These are phyloP conservation scores for Drosophila subsilvestris DNA, from an alignment of 2,888 invertebrate genomes.

Conservation along the genomic window DNA sequence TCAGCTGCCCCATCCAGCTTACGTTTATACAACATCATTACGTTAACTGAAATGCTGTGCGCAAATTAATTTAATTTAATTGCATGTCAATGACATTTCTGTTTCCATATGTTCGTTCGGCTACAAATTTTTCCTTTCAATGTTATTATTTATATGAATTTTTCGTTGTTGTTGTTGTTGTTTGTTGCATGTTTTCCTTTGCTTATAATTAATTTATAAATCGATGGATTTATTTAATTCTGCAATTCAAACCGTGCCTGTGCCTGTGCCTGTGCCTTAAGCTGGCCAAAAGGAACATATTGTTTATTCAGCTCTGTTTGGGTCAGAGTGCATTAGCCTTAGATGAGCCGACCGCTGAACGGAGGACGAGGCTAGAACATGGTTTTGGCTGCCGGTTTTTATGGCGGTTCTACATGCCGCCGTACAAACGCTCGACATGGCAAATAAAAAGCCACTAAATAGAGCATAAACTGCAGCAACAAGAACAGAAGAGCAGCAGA, in stretches of 20 bases:
- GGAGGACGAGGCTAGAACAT: conserved; percentile 46
- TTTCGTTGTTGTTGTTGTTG: too few species aligned
- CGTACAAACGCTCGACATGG: conserved; percentile 74
- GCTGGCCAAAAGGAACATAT: background rate
- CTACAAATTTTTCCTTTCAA: background rate
- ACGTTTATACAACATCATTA: conserved; percentile 32
- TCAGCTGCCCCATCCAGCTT: conserved; percentile 15
- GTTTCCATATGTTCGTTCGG: conserved; percentile 46
- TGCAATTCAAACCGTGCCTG: background rate
- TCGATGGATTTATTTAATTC: conserved; percentile 41
- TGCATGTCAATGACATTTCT: conserved; percentile 66
- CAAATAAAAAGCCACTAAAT: conserved; percentile 76
- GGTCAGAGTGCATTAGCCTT: conserved; percentile 76
- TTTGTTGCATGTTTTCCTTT: conserved; percentile 15
- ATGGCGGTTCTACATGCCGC: conserved; percentile 45
- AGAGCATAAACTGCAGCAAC: conserved; percentile 73
- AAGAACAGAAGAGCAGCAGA: conserved; percentile 24
- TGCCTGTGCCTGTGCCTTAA: background rate
- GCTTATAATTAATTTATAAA: conserved; percentile 47
- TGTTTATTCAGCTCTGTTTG: background rate
- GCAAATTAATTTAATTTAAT: conserved; percentile 73
- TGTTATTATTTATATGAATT: background rate
- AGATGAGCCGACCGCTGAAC: conserved; percentile 57
- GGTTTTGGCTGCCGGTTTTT: conserved; percentile 52
- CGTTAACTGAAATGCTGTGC: conserved; percentile 22